Percentiles rank a stretch among this genome's conserved stretches.
Evolutionary conservation across 2,797 vertebrate genomes (phyloP).

Genomic region (Harpagifer antarcticus): DNA sequence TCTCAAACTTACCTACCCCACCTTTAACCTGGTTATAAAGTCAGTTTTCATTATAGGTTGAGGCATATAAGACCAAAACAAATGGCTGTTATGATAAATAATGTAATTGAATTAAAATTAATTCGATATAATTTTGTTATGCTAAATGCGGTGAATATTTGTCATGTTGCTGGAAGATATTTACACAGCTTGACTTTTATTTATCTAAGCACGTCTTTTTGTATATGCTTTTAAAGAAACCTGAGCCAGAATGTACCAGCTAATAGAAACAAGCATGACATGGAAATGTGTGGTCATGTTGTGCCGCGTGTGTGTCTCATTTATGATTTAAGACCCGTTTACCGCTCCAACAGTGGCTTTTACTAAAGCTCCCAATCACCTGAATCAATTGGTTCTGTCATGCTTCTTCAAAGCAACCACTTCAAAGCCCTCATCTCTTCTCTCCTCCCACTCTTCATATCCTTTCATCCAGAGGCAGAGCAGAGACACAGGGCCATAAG

Average conservation of each 20-base stretch:
- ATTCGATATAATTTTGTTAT: background rate
- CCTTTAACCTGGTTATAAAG: background rate
- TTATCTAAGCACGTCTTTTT: background rate
- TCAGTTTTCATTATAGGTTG: background rate
- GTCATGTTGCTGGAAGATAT: background rate
- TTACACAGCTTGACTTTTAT: background rate
- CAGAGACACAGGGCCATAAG: constrained; percentile 12
- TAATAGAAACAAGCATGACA: constrained; percentile 44
- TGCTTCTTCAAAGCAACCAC: constrained; percentile 58
- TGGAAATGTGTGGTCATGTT: constrained; percentile 44
- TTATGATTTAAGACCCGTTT: constrained; percentile 54
- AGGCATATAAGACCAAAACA: background rate
- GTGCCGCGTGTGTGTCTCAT: constrained; percentile 25
- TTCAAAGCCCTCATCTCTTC: constrained; percentile 55
- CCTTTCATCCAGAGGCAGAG: constrained; percentile 37
- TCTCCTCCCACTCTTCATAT: constrained; percentile 40
- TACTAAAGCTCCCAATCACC: constrained; percentile 61
- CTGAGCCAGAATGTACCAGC: constrained; percentile 23
- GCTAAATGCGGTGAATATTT: background rate
- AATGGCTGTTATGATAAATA: background rate
- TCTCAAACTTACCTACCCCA: too few species aligned
- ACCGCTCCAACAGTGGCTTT: constrained; percentile 47
- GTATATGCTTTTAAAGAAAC: constrained; percentile 1
- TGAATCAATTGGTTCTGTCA: constrained; percentile 67
- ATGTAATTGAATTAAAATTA: background rate